Evolutionary conservation across 2,888 invertebrate genomes (phyloP), one percentile per base, ranked within the genome.

Genomic region (Heliconius hortense): DNA sequence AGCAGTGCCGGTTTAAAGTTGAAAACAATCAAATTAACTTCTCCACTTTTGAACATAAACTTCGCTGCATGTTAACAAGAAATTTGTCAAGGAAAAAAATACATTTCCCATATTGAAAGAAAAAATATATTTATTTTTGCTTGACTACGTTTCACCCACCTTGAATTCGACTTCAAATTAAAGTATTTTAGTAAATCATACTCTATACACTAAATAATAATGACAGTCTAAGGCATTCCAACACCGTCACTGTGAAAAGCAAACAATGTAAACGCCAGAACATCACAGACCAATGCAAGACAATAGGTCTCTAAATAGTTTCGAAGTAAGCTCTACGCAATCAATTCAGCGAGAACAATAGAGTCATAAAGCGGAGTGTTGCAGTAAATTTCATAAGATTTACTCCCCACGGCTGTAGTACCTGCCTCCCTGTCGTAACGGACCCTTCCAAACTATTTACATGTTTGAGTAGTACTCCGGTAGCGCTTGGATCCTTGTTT

Each of bases 331-430:
- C 56, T 69, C 56, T 56, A 56, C 69, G 35, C 56, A 56, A 69
- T 69, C 69, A 69, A 69, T 69, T 69, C 56, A 31, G n/a, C 56
- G 56, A n/a, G 24, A 73, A 73, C 76, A 67, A 76, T 39, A 43
- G 60, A 66, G 64, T 53, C 63, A 39, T 75, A 72, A 72, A 68
- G 73, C 31, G 35, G 74, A 77, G 48, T 76, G 75, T 76, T 62
- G 69, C 72, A 72, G 35, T 77, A 71, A 75, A 78, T 77, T 75
- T 78, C 77, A 74, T 78, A 75, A 75, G 73, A 75, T 74, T 75
- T 73, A 74, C 78, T 64, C 73, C 71, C 75, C 59, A 72, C 64
- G 74, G 74, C 62, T 63, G 73, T 73, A 62, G 59, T 59, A 71
- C 75, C 75, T 63, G 53, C 31, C 74, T 35, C 35, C 35, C 35